phyloP scores from a whole-genome alignment of 2,113 vertebrate genomes.

The Mus pahari region DNA sequence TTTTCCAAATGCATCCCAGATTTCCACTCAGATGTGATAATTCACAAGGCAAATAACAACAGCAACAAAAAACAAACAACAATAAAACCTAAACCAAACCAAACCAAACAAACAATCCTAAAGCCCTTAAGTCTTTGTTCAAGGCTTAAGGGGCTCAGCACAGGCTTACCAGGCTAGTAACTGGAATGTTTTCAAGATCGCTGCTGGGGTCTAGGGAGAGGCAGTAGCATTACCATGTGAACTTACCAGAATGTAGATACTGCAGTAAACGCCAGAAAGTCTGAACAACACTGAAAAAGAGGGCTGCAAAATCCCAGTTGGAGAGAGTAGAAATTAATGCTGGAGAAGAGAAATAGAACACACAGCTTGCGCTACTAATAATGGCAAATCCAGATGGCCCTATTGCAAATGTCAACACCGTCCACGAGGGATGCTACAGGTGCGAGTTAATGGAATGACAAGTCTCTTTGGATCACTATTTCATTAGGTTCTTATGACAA shows the following conservation, averaged over 20 bases:
- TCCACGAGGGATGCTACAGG: not conserved
- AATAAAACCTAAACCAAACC: too few species aligned
- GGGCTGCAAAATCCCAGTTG: not conserved
- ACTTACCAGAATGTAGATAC: not conserved
- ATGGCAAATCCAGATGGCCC: not conserved
- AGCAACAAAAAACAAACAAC: not conserved
- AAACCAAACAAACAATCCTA: not conserved
- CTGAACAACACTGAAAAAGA: not conserved
- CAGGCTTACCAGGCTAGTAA: not conserved
- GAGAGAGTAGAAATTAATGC: not conserved
- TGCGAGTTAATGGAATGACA: not conserved
- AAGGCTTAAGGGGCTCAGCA: not conserved
- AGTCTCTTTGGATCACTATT: not conserved
- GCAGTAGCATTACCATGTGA: not conserved
- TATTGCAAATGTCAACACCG: not conserved
- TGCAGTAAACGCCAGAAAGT: not conserved
- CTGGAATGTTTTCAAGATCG: not conserved
- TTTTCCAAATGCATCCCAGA: not conserved
- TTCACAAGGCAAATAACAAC: not conserved
- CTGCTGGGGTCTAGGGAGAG: not conserved
- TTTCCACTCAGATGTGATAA: slow-evolving; percentile 56
- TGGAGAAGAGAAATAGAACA: not conserved
- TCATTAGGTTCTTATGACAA: not conserved
- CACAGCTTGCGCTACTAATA: not conserved
- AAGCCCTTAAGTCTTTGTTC: not conserved